phyloP scores from a whole-genome alignment of 2,797 vertebrate species.

The Allobates femoralis region DNA sequence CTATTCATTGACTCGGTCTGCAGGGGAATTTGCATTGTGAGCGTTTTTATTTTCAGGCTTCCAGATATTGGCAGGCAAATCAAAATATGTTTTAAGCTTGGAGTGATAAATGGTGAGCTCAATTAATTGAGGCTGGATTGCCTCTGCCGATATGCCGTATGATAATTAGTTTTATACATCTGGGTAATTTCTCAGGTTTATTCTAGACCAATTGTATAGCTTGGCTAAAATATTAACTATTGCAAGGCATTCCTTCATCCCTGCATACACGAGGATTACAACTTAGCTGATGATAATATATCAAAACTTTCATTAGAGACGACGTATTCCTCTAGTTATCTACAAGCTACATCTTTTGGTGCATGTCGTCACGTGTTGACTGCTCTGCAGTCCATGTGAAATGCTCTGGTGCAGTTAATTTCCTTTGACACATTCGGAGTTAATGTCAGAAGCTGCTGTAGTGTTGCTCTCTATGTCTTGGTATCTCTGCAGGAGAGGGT shows the following conservation, averaged over 20 bases:
- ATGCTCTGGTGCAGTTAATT: no score
- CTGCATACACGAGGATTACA: not conserved
- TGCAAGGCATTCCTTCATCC: not conserved
- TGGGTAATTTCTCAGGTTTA: conserved; percentile 59
- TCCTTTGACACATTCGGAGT: no score
- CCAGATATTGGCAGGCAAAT: conserved; percentile 63
- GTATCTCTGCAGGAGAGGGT: no score
- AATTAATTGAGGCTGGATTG: conserved; percentile 61
- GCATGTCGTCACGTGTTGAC: not conserved
- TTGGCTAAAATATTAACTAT: conserved; percentile 41
- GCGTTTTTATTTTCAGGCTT: conserved; percentile 63
- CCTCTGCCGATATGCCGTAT: conserved; percentile 57
- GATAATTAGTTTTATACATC: conserved; percentile 63
- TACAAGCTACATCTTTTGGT: not conserved
- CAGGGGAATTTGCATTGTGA: conserved; percentile 63
- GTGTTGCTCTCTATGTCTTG: no score
- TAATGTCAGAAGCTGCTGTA: no score
- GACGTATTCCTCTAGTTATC: not conserved
- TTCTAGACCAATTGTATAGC: conserved; percentile 36
- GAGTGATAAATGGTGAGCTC: conserved; percentile 62
- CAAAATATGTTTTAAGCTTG: conserved; percentile 64
- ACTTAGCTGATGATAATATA: not conserved
- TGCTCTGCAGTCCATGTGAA: no score
- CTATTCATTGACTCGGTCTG: conserved; percentile 63
- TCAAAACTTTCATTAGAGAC: not conserved